A percentile compares a stretch with the other conserved stretches of the same genome.
phyloP scores from a whole-genome alignment of 1,140 invertebrate species.

The Holotrichia oblita region DNA sequence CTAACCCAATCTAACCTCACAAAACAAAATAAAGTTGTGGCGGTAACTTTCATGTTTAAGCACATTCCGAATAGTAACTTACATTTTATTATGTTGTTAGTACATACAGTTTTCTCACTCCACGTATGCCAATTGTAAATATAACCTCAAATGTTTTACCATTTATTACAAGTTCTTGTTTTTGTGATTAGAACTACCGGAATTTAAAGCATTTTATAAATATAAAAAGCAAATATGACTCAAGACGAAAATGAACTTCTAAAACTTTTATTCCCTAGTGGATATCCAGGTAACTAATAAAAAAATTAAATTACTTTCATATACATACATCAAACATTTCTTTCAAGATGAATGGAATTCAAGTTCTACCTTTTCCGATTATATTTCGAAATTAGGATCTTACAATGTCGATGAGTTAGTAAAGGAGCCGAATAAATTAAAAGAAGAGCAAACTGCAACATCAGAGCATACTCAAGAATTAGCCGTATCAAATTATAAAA shows the following conservation, averaged over 20 bases:
- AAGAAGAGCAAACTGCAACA: conserved; percentile 80
- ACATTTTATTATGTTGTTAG: too few relatives aligned
- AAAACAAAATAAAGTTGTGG: not conserved
- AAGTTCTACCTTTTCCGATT: conserved; percentile 79
- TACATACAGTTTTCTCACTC: too few relatives aligned
- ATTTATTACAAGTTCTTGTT: not conserved
- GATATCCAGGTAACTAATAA: conserved; percentile 67
- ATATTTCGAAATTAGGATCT: conserved; percentile 83
- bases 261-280: conserved; percentile 74
- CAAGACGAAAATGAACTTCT: conserved; percentile 72
- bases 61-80: too few relatives aligned
- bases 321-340: conserved; percentile 45
- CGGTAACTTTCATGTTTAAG: not conserved
- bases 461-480: conserved; percentile 89
- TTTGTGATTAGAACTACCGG: too few relatives aligned
- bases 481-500: conserved; percentile 93
- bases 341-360: conserved; percentile 71
- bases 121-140: not conserved
- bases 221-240: not conserved
- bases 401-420: conserved; percentile 85
- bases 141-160: conserved; percentile 14
- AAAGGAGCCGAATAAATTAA: conserved; percentile 82
- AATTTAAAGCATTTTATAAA: not conserved
- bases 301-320: conserved; percentile 39
- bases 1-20: too few relatives aligned